These are phyloP conservation scores for Lithophane semibrunnea DNA, from an alignment of 2,888 invertebrate species.

Conservation along the genomic window DNA sequence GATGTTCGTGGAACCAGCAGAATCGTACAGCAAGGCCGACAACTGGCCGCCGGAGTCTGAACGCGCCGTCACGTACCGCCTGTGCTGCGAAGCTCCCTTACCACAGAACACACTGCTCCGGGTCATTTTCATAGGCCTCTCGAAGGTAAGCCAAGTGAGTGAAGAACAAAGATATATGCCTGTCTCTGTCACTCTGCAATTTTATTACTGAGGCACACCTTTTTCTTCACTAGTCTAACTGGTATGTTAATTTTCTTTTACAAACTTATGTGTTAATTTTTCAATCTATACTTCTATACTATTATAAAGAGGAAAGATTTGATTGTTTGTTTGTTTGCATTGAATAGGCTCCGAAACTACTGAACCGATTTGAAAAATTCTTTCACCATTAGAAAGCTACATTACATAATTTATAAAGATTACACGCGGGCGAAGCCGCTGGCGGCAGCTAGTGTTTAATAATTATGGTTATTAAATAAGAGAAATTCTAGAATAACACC, in stretches of 20 bases:
- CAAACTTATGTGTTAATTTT: not conserved
- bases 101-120: constrained; percentile 95
- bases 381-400: too few relatives aligned
- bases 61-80: constrained; percentile 93
- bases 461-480: too few relatives aligned
- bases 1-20: constrained; percentile 94
- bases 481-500: too few relatives aligned
- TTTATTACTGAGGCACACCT: constrained; percentile 18
- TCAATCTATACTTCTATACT: too few relatives aligned
- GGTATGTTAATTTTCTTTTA: not conserved
- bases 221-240: constrained; percentile 18
- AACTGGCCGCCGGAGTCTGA: constrained; percentile 98
- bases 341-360: too few relatives aligned
- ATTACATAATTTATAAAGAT: too few relatives aligned
- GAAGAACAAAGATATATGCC: constrained; percentile 20
- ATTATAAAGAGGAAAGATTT: too few relatives aligned
- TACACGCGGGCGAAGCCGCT: too few relatives aligned
- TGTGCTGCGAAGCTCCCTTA: constrained; percentile 97
- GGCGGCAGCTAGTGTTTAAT: too few relatives aligned
- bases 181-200: constrained; percentile 41
- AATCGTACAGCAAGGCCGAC: constrained; percentile 95
- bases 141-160: constrained; percentile 86
- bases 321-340: too few relatives aligned
- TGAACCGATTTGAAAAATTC: too few relatives aligned
- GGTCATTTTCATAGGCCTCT: constrained; percentile 95